Evolutionary conservation across 2,888 invertebrate species (phyloP), one percentile per base, ranked within the genome.

Genomic region (Bellardia bayeri): DNA sequence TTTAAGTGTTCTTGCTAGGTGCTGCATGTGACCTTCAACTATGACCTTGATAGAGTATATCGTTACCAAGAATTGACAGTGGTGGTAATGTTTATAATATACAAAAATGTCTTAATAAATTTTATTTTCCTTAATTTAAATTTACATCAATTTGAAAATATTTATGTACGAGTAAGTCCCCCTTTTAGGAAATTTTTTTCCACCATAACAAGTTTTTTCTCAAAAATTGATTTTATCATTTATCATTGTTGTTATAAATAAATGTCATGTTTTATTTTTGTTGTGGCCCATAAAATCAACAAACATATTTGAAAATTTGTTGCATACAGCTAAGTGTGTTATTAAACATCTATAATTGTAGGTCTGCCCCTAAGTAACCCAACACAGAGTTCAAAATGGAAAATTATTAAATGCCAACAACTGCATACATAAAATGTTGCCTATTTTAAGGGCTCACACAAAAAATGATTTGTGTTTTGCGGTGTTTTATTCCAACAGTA

Each of bases 221-320:
- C 30, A n/a, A n/a, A 40, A 42, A 14, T 23, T 69, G 68, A 79
- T 79, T 79, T 69, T 71, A 83, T 80, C 83, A 75, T 51, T 51
- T 80, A 71, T 71, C 63, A 76, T 66, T 75, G 49, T 80, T 64
- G n/a, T 79, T 84, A 37, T 75, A 63, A 23, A 76, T 71, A 64
- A 68, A 56, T 80, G 74, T 83, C 75, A 79, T 87, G 75, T 75
- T 78, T 54, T 64, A 72, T 72, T 61, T 51, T n/a, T 37, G 51
- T 51, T 49, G n/a, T 30, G 4, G 33, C n/a, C 16, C 45, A n/a
- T 16, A 72, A 84, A 82, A 69, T 16, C 69, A 74, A 82, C 86
- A 86, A 74, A 79, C 78, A 78, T 74, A 85, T 74, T 82, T 37
- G 82, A 74, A 79, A 79, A 86, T 75, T 80, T 63, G 68, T 63